Evolutionary conservation across 2,888 invertebrate species (phyloP).

Genomic region (Crocallis elinguaria): DNA sequence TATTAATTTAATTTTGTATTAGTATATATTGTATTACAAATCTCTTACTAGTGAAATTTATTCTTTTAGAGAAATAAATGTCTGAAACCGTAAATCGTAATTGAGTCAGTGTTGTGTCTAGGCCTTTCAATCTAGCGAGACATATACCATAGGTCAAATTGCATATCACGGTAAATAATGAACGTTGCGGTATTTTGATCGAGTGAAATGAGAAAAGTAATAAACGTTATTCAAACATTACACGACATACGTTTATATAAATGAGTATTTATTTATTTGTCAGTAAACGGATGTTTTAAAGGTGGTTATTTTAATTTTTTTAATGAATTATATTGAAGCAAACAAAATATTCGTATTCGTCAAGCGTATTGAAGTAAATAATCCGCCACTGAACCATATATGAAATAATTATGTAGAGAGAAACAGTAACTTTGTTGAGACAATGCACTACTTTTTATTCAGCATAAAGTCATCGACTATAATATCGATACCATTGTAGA

Average conservation of each 20-base stretch:
- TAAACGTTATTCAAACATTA: conserved; percentile 22
- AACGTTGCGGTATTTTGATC: conserved; percentile 1
- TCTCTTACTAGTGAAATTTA: too few relatives aligned
- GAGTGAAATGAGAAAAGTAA: conserved; percentile 23
- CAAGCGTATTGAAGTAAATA: neutral
- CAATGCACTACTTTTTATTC: conserved; percentile 9
- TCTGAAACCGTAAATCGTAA: too few relatives aligned
- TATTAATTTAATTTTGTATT: too few relatives aligned
- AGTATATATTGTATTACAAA: too few relatives aligned
- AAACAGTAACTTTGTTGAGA: neutral
- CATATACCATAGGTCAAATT: neutral
- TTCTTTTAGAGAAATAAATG: too few relatives aligned
- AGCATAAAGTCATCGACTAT: conserved; percentile 9
- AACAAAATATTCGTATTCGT: too few relatives aligned
- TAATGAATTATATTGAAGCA: neutral
- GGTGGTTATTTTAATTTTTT: conserved; percentile 13
- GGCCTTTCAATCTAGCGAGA: neutral
- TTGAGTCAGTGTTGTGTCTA: neutral
- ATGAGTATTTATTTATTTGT: conserved; percentile 7
- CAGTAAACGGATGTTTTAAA: conserved; percentile 8
- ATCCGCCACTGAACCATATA: neutral
- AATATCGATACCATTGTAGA: conserved; percentile 42
- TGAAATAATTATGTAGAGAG: neutral
- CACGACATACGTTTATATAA: conserved; percentile 19
- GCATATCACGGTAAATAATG: conserved; percentile 10